A percentile compares a stretch with the other conserved stretches of the same genome.
These are phyloP conservation scores for Eospalax fontanierii DNA, from an alignment of 2,797 vertebrate genomes.

Conservation along the genomic window DNA sequence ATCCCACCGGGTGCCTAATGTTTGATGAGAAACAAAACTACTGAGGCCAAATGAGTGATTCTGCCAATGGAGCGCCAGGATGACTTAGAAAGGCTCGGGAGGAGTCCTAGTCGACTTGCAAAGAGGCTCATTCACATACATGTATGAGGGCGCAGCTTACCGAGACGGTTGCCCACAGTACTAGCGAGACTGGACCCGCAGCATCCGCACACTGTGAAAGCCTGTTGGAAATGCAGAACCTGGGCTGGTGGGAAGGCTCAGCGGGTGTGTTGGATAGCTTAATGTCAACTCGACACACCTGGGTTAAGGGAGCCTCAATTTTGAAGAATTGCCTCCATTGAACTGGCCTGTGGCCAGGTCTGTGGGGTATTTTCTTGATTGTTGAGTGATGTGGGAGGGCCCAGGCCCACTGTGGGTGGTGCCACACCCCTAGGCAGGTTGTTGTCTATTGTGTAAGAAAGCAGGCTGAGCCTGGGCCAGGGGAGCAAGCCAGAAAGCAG, in stretches of 20 bases:
- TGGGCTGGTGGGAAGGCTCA: not conserved
- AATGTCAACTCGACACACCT: too few relatives aligned
- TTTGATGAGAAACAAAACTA: not conserved
- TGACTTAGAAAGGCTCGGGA: not conserved
- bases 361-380: too few relatives aligned
- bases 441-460: too few relatives aligned
- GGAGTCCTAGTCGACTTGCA: not conserved
- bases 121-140: not conserved
- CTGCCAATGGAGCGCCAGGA: not conserved
- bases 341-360: too few relatives aligned
- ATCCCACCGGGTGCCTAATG: not conserved
- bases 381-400: too few relatives aligned
- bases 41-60: not conserved
- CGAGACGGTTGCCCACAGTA: not conserved
- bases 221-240: not conserved
- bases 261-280: too few relatives aligned
- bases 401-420: too few relatives aligned
- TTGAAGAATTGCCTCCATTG: too few relatives aligned
- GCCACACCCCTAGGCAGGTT: too few relatives aligned
- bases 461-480: too few relatives aligned
- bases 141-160: not conserved
- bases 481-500: too few relatives aligned
- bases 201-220: not conserved
- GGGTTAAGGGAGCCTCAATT: too few relatives aligned
- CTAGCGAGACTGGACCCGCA: not conserved